Percentiles rank a stretch among this genome's conserved stretches.
Conservation (phyloP, 2,113 vertebrate species). For the Arenaria interpres region DNA sequence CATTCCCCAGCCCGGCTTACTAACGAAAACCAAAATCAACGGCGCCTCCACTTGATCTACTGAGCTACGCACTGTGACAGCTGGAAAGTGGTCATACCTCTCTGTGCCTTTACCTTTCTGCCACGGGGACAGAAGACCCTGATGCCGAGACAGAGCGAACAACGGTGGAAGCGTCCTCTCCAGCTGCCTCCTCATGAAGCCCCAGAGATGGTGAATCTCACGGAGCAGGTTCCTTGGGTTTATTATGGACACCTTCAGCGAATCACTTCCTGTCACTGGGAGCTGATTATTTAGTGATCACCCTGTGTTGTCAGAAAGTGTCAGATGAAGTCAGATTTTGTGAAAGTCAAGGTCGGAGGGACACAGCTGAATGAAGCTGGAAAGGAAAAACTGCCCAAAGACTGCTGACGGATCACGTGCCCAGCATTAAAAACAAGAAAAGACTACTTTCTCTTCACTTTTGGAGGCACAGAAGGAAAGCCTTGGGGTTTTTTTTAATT, state of each 20-base stretch:
- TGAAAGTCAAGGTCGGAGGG: neutral
- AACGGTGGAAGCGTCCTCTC: fast-evolving
- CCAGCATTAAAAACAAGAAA: neutral
- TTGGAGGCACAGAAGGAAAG: neutral
- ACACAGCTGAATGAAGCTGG: fast-evolving
- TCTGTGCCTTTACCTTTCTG: neutral
- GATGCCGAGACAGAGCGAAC: neutral
- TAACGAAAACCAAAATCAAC: fast-evolving
- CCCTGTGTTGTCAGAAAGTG: neutral
- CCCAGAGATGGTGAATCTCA: neutral
- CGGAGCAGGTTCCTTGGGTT: neutral
- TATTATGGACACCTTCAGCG: fast-evolving
- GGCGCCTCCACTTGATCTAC: neutral
- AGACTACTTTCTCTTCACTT: neutral
- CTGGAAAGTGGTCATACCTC: neutral
- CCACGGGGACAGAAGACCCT: neutral
- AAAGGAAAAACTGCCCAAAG: neutral
- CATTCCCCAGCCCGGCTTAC: neutral
- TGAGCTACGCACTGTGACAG: neutral
- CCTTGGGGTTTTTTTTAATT: neutral
- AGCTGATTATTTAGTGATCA: neutral
- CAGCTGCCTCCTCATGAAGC: neutral
- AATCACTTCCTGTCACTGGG: neutral
- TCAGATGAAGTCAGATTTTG: neutral
- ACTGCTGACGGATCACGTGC: neutral